A percentile compares a stretch with the other conserved stretches of the same genome.
These are phyloP conservation scores for Loxodonta africana DNA, from an alignment of 2,113 vertebrate species.

Conservation along the genomic window DNA sequence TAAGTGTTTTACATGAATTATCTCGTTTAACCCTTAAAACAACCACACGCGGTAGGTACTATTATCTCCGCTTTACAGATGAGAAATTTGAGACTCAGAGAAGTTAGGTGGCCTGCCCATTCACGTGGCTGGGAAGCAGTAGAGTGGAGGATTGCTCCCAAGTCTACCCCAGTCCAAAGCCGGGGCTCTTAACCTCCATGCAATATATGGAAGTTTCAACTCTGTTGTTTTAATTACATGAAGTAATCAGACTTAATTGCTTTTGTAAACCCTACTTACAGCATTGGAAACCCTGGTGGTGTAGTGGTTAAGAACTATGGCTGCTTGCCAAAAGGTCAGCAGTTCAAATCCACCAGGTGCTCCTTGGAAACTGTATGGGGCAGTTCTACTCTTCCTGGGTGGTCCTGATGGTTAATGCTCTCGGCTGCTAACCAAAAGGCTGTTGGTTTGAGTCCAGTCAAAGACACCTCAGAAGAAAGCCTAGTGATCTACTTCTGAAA, in stretches of 20 bases:
- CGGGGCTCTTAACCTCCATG: not conserved
- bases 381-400: not conserved
- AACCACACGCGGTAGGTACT: not conserved
- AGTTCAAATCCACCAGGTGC: no score
- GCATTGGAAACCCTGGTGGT: not conserved
- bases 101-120: not conserved
- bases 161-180: not conserved
- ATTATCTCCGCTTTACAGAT: not conserved
- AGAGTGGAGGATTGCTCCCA: not conserved
- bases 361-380: no score
- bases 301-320: no score
- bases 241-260: not conserved
- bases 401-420: not conserved
- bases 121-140: not conserved
- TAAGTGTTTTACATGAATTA: not conserved
- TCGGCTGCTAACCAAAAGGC: not conserved
- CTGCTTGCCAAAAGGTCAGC: no score
- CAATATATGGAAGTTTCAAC: not conserved
- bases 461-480: not conserved
- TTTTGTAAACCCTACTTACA: not conserved
- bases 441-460: not conserved
- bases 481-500: not conserved
- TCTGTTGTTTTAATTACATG: not conserved
- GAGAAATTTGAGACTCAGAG: not conserved
- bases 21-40: not conserved